Conservation (phyloP, 2,888 invertebrate species). For the Temnothorax unifasciatus region DNA sequence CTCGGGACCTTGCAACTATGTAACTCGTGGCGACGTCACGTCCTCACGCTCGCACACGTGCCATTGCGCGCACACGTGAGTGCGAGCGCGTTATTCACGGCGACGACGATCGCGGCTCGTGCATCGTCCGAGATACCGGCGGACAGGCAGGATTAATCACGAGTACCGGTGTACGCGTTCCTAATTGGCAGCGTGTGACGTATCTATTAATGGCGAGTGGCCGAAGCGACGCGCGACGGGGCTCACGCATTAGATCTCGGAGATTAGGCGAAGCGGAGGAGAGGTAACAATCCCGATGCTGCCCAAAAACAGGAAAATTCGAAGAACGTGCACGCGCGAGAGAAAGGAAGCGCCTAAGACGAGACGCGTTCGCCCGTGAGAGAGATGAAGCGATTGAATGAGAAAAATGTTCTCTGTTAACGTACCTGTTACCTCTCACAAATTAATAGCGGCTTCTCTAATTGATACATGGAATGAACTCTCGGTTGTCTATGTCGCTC, state of each 20-base stretch:
- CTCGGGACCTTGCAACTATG: neutral
- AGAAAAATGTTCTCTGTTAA: slow-evolving; percentile 82
- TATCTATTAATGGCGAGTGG: slow-evolving; percentile 81
- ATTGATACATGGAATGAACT: slow-evolving; percentile 82
- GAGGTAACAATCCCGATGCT: slow-evolving; percentile 13
- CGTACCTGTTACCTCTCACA: slow-evolving; percentile 79
- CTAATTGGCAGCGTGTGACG: slow-evolving; percentile 83
- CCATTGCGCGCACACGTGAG: slow-evolving; percentile 9
- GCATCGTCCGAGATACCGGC: slow-evolving; percentile 65
- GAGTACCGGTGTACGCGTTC: slow-evolving; percentile 74
- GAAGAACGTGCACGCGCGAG: slow-evolving; percentile 6
- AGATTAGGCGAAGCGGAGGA: slow-evolving; percentile 75
- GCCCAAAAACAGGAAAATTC: neutral
- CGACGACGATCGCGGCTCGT: slow-evolving; percentile 67
- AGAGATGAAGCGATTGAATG: slow-evolving; percentile 70
- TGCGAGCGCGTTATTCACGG: slow-evolving; percentile 54
- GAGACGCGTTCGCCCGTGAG: slow-evolving; percentile 45
- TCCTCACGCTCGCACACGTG: slow-evolving; percentile 30
- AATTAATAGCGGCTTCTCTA: slow-evolving; percentile 82
- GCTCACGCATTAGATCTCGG: slow-evolving; percentile 70
- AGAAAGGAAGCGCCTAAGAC: neutral
- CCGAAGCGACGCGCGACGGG: slow-evolving; percentile 34
- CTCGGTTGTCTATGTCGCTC: slow-evolving; percentile 65
- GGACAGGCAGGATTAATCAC: slow-evolving; percentile 80
- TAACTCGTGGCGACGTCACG: slow-evolving; percentile 14